These are phyloP conservation scores for Synergus laeviventris DNA, from an alignment of 2,888 invertebrate species.

Conservation along the genomic window DNA sequence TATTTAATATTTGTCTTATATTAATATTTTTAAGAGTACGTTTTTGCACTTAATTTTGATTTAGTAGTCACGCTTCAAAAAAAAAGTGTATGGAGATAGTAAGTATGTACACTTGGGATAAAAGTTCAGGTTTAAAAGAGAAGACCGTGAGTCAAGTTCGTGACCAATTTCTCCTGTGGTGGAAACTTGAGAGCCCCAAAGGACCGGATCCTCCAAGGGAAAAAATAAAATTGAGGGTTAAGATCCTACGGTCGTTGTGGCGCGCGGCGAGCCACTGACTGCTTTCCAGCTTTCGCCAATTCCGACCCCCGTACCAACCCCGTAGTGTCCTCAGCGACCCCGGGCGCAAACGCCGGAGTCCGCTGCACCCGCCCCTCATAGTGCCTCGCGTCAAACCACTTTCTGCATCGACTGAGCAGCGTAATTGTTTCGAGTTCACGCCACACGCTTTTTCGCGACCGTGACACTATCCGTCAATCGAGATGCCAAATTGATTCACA, in stretches of 20 bases:
- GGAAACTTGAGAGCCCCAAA: slow-evolving; percentile 16
- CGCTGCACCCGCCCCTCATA: slow-evolving; percentile 55
- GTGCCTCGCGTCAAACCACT: slow-evolving; percentile 52
- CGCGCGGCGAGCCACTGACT: slow-evolving; percentile 75
- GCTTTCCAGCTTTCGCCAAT: slow-evolving; percentile 69
- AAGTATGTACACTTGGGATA: not conserved
- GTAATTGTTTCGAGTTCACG: slow-evolving; percentile 56
- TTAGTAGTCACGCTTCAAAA: not conserved
- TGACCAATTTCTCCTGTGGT: not conserved
- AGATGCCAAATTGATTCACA: not conserved
- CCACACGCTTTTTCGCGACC: slow-evolving; percentile 49
- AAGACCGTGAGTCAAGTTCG: slow-evolving; percentile 18
- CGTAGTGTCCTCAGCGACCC: slow-evolving; percentile 65
- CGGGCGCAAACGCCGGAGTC: slow-evolving; percentile 70
- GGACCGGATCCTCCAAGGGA: not conserved
- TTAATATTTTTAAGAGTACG: not conserved
- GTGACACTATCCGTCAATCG: slow-evolving; percentile 22
- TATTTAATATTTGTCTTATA: not conserved
- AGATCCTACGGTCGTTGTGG: slow-evolving; percentile 64
- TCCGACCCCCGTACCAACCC: slow-evolving; percentile 66
- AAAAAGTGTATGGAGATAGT: not conserved
- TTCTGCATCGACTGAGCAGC: slow-evolving; percentile 56
- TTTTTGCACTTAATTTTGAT: slow-evolving; percentile 8
- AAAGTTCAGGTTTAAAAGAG: not conserved
- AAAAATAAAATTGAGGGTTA: slow-evolving; percentile 37